Evolutionary conservation across 1,140 invertebrate genomes (phyloP).

Genomic region (Orchesella cincta): DNA sequence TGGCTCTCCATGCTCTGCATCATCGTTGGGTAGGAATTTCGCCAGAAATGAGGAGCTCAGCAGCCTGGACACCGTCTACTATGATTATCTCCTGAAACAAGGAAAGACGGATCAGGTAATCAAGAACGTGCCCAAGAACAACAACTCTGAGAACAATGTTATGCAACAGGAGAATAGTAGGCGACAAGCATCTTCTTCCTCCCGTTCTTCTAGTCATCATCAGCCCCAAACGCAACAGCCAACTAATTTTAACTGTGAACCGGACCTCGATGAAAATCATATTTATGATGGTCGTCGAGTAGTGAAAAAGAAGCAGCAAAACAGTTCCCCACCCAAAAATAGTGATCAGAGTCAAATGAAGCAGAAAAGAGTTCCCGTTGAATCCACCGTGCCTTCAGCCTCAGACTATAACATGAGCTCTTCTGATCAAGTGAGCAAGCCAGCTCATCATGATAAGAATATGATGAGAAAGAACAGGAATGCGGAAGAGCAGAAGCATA

Average conservation of each 20-base stretch:
- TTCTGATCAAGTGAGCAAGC: neutral
- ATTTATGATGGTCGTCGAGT: neutral
- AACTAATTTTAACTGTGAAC: neutral
- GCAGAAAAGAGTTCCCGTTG: neutral
- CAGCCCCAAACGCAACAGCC: neutral
- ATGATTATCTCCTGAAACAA: slow-evolving; percentile 14
- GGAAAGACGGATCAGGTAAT: neutral
- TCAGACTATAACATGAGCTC: neutral
- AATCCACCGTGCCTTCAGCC: neutral
- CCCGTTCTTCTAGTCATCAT: neutral
- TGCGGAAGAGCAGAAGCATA: neutral
- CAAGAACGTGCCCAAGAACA: neutral
- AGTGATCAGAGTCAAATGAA: neutral
- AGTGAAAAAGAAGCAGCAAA: neutral
- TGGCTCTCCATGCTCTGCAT: neutral
- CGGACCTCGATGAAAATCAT: neutral
- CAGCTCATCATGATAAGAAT: neutral
- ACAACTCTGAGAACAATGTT: neutral
- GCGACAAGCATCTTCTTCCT: neutral
- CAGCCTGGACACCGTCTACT: slow-evolving; percentile 16
- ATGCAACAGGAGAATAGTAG: neutral
- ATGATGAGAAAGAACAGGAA: neutral
- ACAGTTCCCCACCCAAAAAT: neutral
- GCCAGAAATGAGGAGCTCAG: neutral
- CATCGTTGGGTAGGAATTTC: neutral